A percentile compares a stretch with the other conserved stretches of the same genome.
phyloP scores from a whole-genome alignment of 1,140 invertebrate genomes.

The Ostrea edulis region DNA sequence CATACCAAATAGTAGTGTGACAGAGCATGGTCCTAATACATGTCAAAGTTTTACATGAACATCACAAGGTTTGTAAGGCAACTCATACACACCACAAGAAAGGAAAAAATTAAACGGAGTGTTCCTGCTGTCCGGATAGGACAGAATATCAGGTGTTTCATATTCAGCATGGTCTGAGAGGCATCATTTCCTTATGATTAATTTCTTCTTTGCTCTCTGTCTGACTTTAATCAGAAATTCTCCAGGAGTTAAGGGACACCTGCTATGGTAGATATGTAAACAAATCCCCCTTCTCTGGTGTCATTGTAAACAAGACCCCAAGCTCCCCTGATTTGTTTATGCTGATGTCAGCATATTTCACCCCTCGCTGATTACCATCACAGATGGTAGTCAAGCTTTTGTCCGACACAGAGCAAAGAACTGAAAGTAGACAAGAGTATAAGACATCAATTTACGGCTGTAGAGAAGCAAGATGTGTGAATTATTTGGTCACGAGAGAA shows the following conservation, averaged over 20 bases:
- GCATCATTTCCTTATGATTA: not conserved
- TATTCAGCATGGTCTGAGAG: no score
- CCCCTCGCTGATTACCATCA: not conserved
- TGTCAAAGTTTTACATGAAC: no score
- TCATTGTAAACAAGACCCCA: not conserved
- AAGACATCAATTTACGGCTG: not conserved
- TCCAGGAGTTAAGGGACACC: not conserved
- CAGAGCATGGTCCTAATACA: no score
- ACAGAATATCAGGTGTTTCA: no score
- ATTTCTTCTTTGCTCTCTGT: not conserved
- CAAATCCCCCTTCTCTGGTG: not conserved
- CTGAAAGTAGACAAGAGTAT: not conserved
- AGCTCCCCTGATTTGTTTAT: not conserved
- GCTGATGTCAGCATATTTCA: slow-evolving; percentile 24
- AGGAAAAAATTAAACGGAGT: no score
- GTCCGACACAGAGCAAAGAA: not conserved
- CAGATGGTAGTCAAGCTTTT: not conserved
- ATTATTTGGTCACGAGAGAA: no score
- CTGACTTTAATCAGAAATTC: not conserved
- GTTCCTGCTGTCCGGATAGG: no score
- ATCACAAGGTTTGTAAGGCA: no score
- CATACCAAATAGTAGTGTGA: no score
- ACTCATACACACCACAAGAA: no score
- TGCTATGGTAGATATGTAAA: not conserved
- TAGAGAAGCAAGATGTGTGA: no score